phyloP scores from a whole-genome alignment of 2,888 invertebrate genomes.

The Criorhina ranunculi region DNA sequence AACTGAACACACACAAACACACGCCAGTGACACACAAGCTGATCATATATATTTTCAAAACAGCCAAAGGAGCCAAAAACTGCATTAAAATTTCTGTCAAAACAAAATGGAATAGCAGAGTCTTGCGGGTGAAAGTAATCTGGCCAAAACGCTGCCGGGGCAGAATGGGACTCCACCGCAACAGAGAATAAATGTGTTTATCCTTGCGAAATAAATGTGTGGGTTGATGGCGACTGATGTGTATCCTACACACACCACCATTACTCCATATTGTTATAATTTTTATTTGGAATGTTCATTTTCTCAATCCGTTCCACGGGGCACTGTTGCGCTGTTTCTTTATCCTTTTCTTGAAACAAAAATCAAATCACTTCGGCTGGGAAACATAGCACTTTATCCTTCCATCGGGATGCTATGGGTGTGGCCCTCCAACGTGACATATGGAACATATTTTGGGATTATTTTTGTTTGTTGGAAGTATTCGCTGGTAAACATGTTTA shows the following conservation, averaged over 20 bases:
- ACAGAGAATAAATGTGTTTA: slow-evolving; percentile 28
- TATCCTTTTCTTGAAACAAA: neutral
- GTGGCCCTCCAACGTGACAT: neutral
- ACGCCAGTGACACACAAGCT: neutral
- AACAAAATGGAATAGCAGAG: slow-evolving; percentile 26
- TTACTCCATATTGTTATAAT: slow-evolving; percentile 19
- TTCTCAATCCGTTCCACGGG: slow-evolving; percentile 6
- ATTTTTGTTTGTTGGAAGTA: neutral
- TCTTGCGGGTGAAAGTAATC: slow-evolving; percentile 37
- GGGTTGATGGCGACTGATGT: slow-evolving; percentile 33
- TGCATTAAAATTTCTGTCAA: slow-evolving; percentile 47
- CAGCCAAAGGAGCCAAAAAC: slow-evolving; percentile 25
- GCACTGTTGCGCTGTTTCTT: slow-evolving; percentile 17
- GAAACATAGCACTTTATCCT: slow-evolving; percentile 15
- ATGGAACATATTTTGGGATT: slow-evolving; percentile 28
- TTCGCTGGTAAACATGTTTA: neutral
- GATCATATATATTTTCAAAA: slow-evolving; percentile 27
- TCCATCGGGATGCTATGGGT: slow-evolving; percentile 8
- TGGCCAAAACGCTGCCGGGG: slow-evolving; percentile 4
- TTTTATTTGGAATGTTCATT: slow-evolving; percentile 48
- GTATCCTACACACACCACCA: slow-evolving; percentile 14
- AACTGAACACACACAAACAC: neutral
- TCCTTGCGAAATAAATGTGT: slow-evolving; percentile 32
- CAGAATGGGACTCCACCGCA: slow-evolving; percentile 8
- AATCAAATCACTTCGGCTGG: slow-evolving; percentile 16